Percentiles rank a stretch among this genome's conserved stretches.
Conservation (phyloP, 2,888 invertebrate species). For the Osedax frankpressi region DNA sequence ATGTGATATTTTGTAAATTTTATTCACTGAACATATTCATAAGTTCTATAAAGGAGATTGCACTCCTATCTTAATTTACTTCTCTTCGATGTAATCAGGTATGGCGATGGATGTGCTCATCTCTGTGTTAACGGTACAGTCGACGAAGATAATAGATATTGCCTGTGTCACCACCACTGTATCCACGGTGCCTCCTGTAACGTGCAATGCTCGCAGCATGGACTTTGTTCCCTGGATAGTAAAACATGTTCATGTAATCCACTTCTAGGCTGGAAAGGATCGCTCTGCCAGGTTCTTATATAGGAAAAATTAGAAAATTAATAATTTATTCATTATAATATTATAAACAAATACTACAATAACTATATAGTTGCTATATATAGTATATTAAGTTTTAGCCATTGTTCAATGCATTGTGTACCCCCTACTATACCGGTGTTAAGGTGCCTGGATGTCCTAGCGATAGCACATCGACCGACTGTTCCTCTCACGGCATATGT, state of each 20-base stretch:
- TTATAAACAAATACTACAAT: too few relatives aligned
- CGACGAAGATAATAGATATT: conserved; percentile 25
- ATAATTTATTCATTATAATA: too few relatives aligned
- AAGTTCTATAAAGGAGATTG: too few relatives aligned
- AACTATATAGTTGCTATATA: too few relatives aligned
- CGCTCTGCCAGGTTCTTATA: conserved; percentile 30
- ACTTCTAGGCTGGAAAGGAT: conserved; percentile 31
- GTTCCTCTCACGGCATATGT: conserved; percentile 32
- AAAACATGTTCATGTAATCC: conserved; percentile 31
- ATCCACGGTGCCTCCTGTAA: conserved; percentile 32
- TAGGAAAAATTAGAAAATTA: too few relatives aligned
- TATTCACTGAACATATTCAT: too few relatives aligned
- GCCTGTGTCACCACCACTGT: conserved; percentile 32
- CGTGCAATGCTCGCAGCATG: conserved; percentile 32
- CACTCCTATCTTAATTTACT: too few relatives aligned
- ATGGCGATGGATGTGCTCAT: conserved; percentile 31
- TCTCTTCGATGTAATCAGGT: conserved; percentile 9
- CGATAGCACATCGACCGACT: conserved; percentile 28
- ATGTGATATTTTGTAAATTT: too few relatives aligned
- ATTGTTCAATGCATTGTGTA: too few relatives aligned
- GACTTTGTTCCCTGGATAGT: conserved; percentile 27
- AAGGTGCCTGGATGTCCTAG: conserved; percentile 33
- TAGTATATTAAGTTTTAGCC: too few relatives aligned
- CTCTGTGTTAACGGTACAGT: conserved; percentile 30
- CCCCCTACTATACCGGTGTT: too few relatives aligned